Base-by-base conservation (phyloP, 2,113 vertebrate species). In the Cnemophilus loriae region DNA sequence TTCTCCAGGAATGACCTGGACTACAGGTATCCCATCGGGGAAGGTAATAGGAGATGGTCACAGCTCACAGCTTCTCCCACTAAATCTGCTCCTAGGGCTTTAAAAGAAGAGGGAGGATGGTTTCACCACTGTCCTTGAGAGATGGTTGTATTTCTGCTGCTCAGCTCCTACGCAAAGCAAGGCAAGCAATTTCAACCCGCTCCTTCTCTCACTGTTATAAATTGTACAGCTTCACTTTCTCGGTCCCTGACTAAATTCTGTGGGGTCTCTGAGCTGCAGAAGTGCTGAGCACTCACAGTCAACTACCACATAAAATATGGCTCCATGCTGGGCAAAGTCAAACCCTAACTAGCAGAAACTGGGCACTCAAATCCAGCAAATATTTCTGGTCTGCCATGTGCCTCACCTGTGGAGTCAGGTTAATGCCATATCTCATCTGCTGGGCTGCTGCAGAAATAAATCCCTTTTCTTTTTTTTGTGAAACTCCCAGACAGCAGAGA, bases 81-180 rank as follows among this genome's bases (percentile, higher is more conserved):
- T 93, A 78, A 90, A 94, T 80, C 82, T 93, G 64, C 61, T 91
- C 47, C 44, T 12, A 50, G 50, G n/a, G 23, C 27, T 95, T 93
- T 77, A 80, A 55, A 71, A 93, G 64, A 59, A 90, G 39, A 78
- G 33, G 18, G 26, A 84, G 52, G 39, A 30, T 68, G 68, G 76
- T 59, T 86, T 93, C 83, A 70, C 64, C 5, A 1, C 39, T 63
- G 73, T 81, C 83, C 91, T 93, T 95, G 86, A 90, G 92, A 84
- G 33, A 8, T 71, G 64, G n/a, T 37, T 71, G 42, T 52, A 93
- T 90, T 96, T 97, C 89, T 93, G 83, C 60, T 63, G 60, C 60
- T 95, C 89, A 90, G 28, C 35, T 93, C 42, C 68, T 78, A 23
- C 15, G 60, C 73, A 81, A 89, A 95, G 91, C 86, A 70, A 90